Evolutionary conservation across 1,140 invertebrate genomes (phyloP), one percentile per base, ranked within the genome.

Genomic region (Latrodectus geometricus): DNA sequence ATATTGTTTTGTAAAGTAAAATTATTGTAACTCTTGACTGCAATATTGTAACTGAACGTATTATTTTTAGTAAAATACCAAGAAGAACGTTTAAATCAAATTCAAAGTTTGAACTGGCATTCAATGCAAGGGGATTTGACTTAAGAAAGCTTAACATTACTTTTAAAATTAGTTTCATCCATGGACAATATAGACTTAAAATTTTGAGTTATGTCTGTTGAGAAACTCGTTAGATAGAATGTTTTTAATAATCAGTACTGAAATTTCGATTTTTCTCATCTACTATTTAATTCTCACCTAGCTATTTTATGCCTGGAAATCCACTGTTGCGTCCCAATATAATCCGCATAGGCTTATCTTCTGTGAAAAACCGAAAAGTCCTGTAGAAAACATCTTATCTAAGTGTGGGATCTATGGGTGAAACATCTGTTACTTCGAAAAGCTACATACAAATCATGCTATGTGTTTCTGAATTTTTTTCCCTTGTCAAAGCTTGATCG

Each of bases 351-450:
- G 48, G 48, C 56, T 76, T 52, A 84, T 17, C 73, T 54, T 11
- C 48, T 17, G 76, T 23, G 56, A 4, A 50, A 69, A 68, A 15
- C 15, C n/a, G 54, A 76, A 84, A 76, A 65, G 73, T 61, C 8
- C 61, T 74, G 54, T 61, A 61, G 54, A 61, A 2, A 76, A 68
- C 82, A 76, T 61, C 82, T 76, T 84, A 84, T 84, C 82, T 15
- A 48, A 15, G 73, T 14, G 8, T 52, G 74, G 72, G 82, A 84
- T 84, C 82, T 84, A 48, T 17, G 20, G 4, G 54, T 9, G 56
- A 70, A 54, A 84, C 82, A 84, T 84, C 82, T 84, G 82, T 84
- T 84, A 84, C 80, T 74, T 15, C 20, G 70, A 74, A 83, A 83
- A 35, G 69, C 65, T 50, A 52, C 50, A 72, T 65, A 84, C 82